phyloP scores from a whole-genome alignment of 1,140 invertebrate species.

The Holotrichia oblita region DNA sequence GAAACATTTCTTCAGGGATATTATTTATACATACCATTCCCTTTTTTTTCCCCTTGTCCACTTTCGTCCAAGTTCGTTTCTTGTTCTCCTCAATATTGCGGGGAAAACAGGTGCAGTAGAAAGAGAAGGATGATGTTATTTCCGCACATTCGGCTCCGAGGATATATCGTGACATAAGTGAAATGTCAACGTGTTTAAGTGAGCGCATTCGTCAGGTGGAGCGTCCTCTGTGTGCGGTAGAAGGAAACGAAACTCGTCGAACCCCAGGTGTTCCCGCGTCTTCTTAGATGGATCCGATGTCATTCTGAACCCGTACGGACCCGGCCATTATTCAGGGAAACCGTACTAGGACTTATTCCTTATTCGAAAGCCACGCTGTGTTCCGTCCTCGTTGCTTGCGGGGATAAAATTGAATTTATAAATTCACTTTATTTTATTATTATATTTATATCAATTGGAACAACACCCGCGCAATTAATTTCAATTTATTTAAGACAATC shows the following conservation, averaged over 20 bases:
- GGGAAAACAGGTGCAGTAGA: background rate
- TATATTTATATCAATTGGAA: slow-evolving; percentile 4
- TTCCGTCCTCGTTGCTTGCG: background rate
- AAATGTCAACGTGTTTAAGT: slow-evolving; percentile 52
- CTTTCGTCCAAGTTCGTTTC: too few relatives aligned
- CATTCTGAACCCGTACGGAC: slow-evolving; percentile 46
- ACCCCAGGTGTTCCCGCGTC: slow-evolving; percentile 47
- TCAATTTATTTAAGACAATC: background rate
- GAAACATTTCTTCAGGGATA: too few relatives aligned
- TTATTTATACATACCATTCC: too few relatives aligned
- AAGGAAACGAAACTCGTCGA: slow-evolving; percentile 36
- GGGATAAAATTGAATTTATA: slow-evolving; percentile 18
- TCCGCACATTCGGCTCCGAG: slow-evolving; percentile 27
- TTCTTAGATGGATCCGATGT: slow-evolving; percentile 49
- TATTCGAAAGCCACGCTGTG: background rate
- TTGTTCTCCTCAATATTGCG: too few relatives aligned
- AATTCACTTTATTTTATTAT: too few relatives aligned
- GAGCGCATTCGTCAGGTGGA: slow-evolving; percentile 48
- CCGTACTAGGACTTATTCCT: background rate
- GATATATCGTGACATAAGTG: slow-evolving; percentile 50
- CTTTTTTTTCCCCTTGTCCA: too few relatives aligned
- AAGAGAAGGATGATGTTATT: background rate
- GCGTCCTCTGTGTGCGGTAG: slow-evolving; percentile 31
- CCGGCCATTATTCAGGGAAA: slow-evolving; percentile 45
- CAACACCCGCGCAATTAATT: background rate